Evolutionary conservation across 2,888 invertebrate genomes (phyloP), one percentile per base, ranked within the genome.

Genomic region (Eugnorisma glareosa): DNA sequence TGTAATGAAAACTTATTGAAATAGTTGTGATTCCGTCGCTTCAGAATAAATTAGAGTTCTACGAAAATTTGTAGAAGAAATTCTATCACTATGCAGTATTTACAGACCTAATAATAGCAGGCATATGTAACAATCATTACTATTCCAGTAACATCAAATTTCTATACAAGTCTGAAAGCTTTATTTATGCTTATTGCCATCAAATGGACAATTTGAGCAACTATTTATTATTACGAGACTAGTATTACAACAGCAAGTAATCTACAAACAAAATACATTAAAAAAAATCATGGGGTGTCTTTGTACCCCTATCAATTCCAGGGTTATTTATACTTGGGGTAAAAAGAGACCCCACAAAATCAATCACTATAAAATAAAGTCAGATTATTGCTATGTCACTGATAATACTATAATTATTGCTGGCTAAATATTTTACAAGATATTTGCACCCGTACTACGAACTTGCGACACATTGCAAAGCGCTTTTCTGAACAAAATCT

Each of bases 141-240:
- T 82, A 66, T 68, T 71, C 40, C 24, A 18, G n/a, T 75, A 28
- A 83, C 77, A 70, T 66, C 37, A 69, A 69, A 71, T 73, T 63
- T 11, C 48, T 85, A 78, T 66, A 40, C 61, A 57, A 74, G 11
- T 74, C 69, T 80, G 81, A 74, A 75, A 64, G 66, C 48, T 72
- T 73, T 77, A 67, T 54, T 79, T 40, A 86, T 89, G 85, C 88
- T 90, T 91, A 91, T 91, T 90, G 91, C 90, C 90, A 88, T 90
- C 71, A 73, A 79, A 86, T 83, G 86, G 90, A 89, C 91, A 89
- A 89, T 82, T 91, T 91, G 91, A 91, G 91, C 91, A 91, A 91
- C 89, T 89, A 89, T 85, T 86, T 86, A 48, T 63, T 40, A 61
- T 51, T 59, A 63, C 21, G 28, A 63, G 1, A 43, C 48, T 78